Evolutionary conservation across 1,140 invertebrate species (phyloP), one percentile per base, ranked within the genome.

Genomic region (Drosophila quadrilineata): DNA sequence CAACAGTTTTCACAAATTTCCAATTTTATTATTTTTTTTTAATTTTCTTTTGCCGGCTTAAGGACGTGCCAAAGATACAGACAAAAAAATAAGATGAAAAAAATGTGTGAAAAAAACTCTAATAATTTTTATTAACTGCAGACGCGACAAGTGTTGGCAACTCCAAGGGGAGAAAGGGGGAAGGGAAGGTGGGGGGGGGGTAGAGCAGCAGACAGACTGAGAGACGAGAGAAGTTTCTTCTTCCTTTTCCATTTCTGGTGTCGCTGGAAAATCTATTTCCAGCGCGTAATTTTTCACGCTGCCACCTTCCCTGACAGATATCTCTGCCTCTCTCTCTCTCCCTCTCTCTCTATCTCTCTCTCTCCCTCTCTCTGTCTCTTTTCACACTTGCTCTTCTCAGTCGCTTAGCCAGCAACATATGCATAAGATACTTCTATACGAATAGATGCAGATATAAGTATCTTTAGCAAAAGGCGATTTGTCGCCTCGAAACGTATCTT

Each of bases 231-330:
- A 40, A n/a, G n/a, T n/a, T 66, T 46, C 14, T 54, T 14, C 33
- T 28, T 43, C 29, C 35, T 28, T 28, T 29, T 24, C 26, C 29
- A 33, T 74, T 54, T 59, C 17, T 31, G 48, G 52, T 73, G 69
- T 64, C 41, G 66, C 77, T 71, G 69, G 77, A 85, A 85, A 84
- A 84, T 85, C 77, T 84, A 84, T 84, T 84, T 84, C 43, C 43
- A 60, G 60, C 69, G 70, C 77, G 85, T 85, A 84, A 84, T 85
- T 84, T 77, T 77, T 69, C 73, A 84, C 65, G 59, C 73, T 73
- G 77, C 64, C 77, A 82, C 73, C 64, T 82, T 82, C 41, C 65
- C 70, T 49, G 76, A 59, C 75, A 77, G 58, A 24, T 28, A 45
- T 29, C 52, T 48, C 14, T 40, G 21, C 14, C 24, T 21, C 26